These are phyloP conservation scores for Sipha maydis DNA, from an alignment of 2,888 invertebrate species.

Conservation along the genomic window DNA sequence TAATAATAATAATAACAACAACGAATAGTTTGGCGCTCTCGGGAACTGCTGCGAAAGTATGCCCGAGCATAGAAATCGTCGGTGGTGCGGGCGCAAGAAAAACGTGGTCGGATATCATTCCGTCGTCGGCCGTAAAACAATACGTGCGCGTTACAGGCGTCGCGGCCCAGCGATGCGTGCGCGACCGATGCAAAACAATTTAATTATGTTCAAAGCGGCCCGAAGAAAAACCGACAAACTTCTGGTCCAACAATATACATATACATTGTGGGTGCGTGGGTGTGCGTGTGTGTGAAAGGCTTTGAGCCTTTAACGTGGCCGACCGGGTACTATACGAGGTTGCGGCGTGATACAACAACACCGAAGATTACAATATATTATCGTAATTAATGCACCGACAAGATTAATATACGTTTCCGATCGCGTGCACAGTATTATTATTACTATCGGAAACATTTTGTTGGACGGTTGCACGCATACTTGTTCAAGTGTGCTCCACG, in stretches of 20 bases:
- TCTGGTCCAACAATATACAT: background rate
- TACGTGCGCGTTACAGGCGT: too few species aligned
- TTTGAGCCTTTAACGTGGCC: too few species aligned
- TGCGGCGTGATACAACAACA: too few species aligned
- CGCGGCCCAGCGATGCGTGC: too few species aligned
- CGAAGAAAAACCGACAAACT: background rate
- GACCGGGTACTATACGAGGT: too few species aligned
- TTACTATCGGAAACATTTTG: background rate
- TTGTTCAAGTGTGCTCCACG: slow-evolving; percentile 14
- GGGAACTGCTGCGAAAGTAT: background rate
- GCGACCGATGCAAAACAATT: background rate
- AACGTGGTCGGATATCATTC: too few species aligned
- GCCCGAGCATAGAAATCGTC: background rate
- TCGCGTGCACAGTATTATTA: background rate
- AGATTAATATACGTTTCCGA: background rate
- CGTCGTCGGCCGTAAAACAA: too few species aligned
- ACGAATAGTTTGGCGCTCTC: background rate
- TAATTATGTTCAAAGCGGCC: background rate
- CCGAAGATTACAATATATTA: too few species aligned
- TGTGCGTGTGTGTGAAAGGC: background rate
- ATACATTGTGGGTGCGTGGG: too few species aligned
- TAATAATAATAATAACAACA: background rate
- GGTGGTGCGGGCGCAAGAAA: background rate
- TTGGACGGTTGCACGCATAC: slow-evolving; percentile 4
- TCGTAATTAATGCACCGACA: background rate